Conservation (phyloP, 2,113 vertebrate species). For the Scomber scombrus region DNA sequence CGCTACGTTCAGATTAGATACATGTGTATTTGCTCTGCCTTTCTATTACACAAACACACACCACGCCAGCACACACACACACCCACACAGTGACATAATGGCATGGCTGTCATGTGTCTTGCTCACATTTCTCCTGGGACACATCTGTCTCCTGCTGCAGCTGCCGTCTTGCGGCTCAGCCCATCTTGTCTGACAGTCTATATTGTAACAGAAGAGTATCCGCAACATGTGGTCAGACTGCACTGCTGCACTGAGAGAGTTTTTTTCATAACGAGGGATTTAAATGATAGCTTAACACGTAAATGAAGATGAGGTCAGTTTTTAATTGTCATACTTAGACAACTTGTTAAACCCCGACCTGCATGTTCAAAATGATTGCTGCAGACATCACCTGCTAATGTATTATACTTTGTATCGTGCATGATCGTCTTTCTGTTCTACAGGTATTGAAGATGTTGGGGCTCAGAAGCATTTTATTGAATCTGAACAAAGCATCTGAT, state of each 20-base stretch:
- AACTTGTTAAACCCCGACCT: background rate
- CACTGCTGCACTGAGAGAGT: constrained; percentile 2
- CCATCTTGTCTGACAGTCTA: constrained; percentile 23
- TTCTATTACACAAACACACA: background rate
- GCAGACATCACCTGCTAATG: background rate
- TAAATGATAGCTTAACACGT: background rate
- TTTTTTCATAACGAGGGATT: background rate
- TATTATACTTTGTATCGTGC: too few relatives aligned
- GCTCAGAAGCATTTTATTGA: too few relatives aligned
- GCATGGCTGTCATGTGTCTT: constrained; percentile 15
- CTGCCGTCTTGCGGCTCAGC: constrained; percentile 16
- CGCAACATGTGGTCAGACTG: constrained; percentile 21
- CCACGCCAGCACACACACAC: background rate
- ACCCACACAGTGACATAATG: background rate
- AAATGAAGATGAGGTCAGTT: background rate
- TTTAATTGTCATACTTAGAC: background rate
- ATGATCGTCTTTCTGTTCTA: too few relatives aligned
- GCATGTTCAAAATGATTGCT: background rate
- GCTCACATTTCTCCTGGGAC: constrained; percentile 47
- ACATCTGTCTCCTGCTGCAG: constrained; percentile 52
- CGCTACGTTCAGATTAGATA: background rate
- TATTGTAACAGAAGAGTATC: constrained; percentile 32
- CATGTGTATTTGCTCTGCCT: background rate
- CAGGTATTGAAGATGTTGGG: too few relatives aligned
- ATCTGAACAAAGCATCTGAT: too few relatives aligned